Evolutionary conservation across 2,888 invertebrate genomes (phyloP).

Genomic region (Ceratothoa steindachneri): DNA sequence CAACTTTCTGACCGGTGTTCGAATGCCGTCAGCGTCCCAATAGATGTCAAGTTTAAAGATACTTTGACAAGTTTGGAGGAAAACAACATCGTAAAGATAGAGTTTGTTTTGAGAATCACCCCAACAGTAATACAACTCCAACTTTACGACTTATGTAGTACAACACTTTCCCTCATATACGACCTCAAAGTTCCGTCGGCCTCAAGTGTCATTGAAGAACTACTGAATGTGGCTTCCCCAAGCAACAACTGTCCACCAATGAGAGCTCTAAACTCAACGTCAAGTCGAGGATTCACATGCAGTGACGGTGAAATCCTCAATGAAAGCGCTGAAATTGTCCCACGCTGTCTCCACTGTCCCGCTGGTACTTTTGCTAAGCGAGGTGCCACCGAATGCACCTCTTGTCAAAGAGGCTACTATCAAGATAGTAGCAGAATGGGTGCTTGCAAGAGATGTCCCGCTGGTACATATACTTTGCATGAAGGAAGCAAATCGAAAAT

Average conservation of each 20-base stretch:
- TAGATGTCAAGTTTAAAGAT: constrained; percentile 51
- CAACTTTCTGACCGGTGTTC: constrained; percentile 87
- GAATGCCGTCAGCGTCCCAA: constrained; percentile 70
- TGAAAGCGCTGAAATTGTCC: constrained; percentile 73
- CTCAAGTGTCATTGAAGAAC: constrained; percentile 80
- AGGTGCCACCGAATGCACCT: constrained; percentile 83
- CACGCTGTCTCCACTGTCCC: constrained; percentile 92
- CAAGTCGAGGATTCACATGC: constrained; percentile 85
- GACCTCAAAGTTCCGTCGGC: constrained; percentile 90
- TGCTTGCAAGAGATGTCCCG: constrained; percentile 81
- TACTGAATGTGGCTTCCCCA: constrained; percentile 74
- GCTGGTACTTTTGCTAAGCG: constrained; percentile 90
- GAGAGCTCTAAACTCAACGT: constrained; percentile 76
- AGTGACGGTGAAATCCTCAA: constrained; percentile 89
- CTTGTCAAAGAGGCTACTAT: constrained; percentile 87
- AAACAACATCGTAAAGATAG: constrained; percentile 75
- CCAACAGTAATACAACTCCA: constrained; percentile 86
- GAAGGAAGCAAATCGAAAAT: constrained; percentile 65
- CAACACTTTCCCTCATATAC: constrained; percentile 86
- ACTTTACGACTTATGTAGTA: constrained; percentile 89
- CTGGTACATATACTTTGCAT: constrained; percentile 86
- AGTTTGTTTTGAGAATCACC: constrained; percentile 78
- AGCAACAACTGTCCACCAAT: constrained; percentile 83
- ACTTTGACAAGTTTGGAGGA: constrained; percentile 27
- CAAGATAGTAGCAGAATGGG: constrained; percentile 89